A percentile compares a stretch with the other conserved stretches of the same genome.
Evolutionary conservation across 2,113 vertebrate genomes (phyloP).

Genomic region (Carassius auratus): DNA sequence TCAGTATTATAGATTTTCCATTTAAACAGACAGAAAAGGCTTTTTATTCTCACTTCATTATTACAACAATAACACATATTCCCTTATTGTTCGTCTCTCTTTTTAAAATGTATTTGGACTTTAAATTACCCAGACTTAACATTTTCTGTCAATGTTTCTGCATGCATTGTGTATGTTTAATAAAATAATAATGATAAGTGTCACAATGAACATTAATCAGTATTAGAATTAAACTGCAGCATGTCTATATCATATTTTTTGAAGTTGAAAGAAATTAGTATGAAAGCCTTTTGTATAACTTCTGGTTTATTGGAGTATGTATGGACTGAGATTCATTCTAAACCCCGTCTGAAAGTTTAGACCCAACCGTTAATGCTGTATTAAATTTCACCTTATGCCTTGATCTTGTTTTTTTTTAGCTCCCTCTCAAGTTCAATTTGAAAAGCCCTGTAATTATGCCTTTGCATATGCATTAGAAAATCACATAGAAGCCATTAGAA

Average conservation of each 20-base stretch:
- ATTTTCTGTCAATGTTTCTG: background rate
- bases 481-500: background rate
- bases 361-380: background rate
- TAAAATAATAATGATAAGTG: background rate
- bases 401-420: constrained; percentile 5
- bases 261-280: background rate
- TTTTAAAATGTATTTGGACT: background rate
- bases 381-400: constrained; percentile 4
- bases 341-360: background rate
- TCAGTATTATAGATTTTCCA: background rate
- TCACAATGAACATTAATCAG: background rate
- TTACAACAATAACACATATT: background rate
- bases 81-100: background rate
- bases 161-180: background rate
- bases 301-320: background rate
- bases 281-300: background rate
- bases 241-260: background rate
- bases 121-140: background rate
- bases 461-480: background rate
- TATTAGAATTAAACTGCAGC: background rate
- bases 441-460: constrained; percentile 22
- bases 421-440: constrained; percentile 21
- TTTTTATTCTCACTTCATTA: background rate
- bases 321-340: background rate
- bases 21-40: background rate